Conservation (phyloP, 2,797 vertebrate species). For the Chelonia mydas region DNA sequence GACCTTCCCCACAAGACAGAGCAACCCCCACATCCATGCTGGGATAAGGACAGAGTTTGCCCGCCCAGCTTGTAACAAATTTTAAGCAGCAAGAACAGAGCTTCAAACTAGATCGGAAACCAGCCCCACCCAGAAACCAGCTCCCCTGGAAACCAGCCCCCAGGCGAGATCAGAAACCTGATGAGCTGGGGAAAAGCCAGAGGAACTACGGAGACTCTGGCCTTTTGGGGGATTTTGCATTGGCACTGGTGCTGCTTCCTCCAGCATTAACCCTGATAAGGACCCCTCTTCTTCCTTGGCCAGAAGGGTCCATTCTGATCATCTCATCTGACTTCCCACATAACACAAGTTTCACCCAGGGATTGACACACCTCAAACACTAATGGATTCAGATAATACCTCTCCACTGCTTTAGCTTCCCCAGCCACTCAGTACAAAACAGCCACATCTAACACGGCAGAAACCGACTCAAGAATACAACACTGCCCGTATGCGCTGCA, state of each 20-base stretch:
- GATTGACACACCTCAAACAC: background rate
- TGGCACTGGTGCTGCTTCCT: background rate
- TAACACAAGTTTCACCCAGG: background rate
- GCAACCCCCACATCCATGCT: background rate
- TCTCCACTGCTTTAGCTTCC: background rate
- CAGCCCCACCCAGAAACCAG: background rate
- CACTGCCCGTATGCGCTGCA: background rate
- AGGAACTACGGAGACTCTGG: background rate
- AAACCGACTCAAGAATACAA: background rate
- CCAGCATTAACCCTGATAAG: background rate
- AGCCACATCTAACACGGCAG: background rate
- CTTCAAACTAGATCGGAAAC: background rate
- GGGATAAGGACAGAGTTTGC: background rate
- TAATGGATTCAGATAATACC: too few species aligned
- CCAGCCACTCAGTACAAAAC: background rate
- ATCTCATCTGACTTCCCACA: background rate
- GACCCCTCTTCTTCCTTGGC: background rate
- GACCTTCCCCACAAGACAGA: background rate
- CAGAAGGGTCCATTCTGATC: background rate
- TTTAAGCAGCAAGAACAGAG: background rate
- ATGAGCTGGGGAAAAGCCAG: background rate
- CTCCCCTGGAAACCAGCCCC: background rate
- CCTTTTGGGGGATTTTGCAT: background rate
- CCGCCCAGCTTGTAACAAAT: background rate
- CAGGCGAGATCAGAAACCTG: background rate